Evolutionary conservation across 2,888 invertebrate genomes (phyloP).

Genomic region (Leucophora obtusa): DNA sequence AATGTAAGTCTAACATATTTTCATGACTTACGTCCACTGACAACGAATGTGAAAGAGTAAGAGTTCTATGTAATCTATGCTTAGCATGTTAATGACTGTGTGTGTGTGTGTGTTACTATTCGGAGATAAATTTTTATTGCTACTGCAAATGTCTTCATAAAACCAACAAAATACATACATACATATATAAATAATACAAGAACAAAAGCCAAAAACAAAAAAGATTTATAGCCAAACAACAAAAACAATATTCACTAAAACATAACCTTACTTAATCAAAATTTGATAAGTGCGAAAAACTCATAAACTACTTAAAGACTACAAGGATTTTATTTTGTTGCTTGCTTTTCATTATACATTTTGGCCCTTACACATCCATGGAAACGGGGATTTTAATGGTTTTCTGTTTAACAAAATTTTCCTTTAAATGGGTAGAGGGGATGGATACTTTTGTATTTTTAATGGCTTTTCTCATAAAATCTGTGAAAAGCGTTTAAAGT

Average conservation of each 20-base stretch:
- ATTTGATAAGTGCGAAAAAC: constrained; percentile 32
- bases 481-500: constrained; percentile 21
- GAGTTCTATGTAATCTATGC: too few species aligned
- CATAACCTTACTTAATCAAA: constrained; percentile 11
- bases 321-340: constrained; percentile 16
- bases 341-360: neutral
- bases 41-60: too few species aligned
- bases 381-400: neutral
- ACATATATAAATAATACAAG: constrained; percentile 4
- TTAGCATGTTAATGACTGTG: too few species aligned
- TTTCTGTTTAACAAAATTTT: neutral
- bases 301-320: constrained; percentile 31
- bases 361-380: neutral
- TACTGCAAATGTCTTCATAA: constrained; percentile 38
- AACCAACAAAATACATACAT: constrained; percentile 14
- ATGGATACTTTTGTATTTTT: constrained; percentile 19
- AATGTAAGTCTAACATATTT: too few species aligned
- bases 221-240: neutral
- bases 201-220: neutral
- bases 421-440: neutral
- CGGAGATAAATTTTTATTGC: constrained; percentile 32
- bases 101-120: neutral
- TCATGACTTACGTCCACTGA: too few species aligned
- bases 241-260: neutral
- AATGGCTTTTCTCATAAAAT: constrained; percentile 22